phyloP scores from a whole-genome alignment of 2,888 invertebrate species.

The Ephialtes manifestator region DNA sequence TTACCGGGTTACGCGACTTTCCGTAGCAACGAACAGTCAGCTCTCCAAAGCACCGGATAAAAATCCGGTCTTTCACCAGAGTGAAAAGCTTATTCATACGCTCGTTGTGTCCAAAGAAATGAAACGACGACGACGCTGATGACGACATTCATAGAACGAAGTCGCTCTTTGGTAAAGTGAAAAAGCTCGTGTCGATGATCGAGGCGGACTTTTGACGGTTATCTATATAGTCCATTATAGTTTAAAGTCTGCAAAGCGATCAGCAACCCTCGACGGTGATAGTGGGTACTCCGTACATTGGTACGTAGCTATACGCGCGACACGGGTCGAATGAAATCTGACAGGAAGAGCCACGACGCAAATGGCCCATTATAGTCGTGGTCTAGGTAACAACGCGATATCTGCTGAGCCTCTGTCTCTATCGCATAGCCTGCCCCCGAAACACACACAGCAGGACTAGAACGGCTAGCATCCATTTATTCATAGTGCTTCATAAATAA shows the following conservation, averaged over 20 bases:
- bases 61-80: slow-evolving; percentile 26
- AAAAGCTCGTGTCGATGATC: slow-evolving; percentile 7
- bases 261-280: background rate
- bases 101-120: slow-evolving; percentile 9
- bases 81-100: slow-evolving; percentile 24
- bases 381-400: slow-evolving; percentile 80
- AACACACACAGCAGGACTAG: slow-evolving; percentile 77
- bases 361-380: slow-evolving; percentile 81
- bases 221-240: slow-evolving; percentile 14
- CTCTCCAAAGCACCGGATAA: slow-evolving; percentile 35
- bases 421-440: slow-evolving; percentile 61
- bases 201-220: background rate
- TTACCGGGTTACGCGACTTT: slow-evolving; percentile 38
- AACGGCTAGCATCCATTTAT: slow-evolving; percentile 84
- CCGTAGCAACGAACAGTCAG: slow-evolving; percentile 16
- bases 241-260: background rate
- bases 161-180: slow-evolving; percentile 25
- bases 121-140: slow-evolving; percentile 14
- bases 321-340: slow-evolving; percentile 44
- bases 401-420: slow-evolving; percentile 55
- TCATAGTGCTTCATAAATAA: slow-evolving; percentile 85
- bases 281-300: background rate
- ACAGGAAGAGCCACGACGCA: slow-evolving; percentile 60
- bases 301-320: background rate
- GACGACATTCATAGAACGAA: background rate